Evolutionary conservation across 2,113 vertebrate species (phyloP).

Genomic region (Psammodynastes pulverulentus): DNA sequence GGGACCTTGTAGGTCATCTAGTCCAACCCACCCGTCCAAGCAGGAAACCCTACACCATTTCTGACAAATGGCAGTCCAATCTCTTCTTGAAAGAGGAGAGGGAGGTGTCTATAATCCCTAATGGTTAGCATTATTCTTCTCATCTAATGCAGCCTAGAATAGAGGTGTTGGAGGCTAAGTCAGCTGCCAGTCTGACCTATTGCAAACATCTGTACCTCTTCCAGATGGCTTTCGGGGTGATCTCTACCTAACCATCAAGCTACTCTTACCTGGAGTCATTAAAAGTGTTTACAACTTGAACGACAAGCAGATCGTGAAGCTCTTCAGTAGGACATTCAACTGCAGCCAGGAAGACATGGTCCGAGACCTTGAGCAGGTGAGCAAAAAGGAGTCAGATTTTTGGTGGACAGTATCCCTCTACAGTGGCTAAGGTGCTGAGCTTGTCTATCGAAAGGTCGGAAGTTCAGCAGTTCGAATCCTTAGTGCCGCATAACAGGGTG

Average conservation of each 20-base stretch:
- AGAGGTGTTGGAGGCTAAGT: background rate
- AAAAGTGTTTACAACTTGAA: conserved; percentile 98
- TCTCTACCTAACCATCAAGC: conserved; percentile 90
- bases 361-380: conserved; percentile 91
- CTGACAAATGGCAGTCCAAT: too few relatives aligned
- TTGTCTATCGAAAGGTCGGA: too few relatives aligned
- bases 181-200: background rate
- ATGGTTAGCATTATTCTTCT: background rate
- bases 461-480: too few relatives aligned
- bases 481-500: too few relatives aligned
- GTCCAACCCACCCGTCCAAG: too few relatives aligned
- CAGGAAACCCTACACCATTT: too few relatives aligned
- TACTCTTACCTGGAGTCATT: conserved; percentile 91
- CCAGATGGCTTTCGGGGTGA: conserved; percentile 93
- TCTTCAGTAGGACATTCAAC: conserved; percentile 92
- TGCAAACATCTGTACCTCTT: background rate
- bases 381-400: conserved; percentile 26
- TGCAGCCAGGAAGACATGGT: conserved; percentile 93
- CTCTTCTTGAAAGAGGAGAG: too few relatives aligned
- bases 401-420: background rate
- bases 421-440: too few relatives aligned
- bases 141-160: background rate
- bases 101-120: background rate
- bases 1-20: too few relatives aligned
- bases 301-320: conserved; percentile 98